A percentile compares a stretch with the other conserved stretches of the same genome.
Conservation (phyloP, 2,888 invertebrate genomes). For the Melangyna quadrimaculata region DNA sequence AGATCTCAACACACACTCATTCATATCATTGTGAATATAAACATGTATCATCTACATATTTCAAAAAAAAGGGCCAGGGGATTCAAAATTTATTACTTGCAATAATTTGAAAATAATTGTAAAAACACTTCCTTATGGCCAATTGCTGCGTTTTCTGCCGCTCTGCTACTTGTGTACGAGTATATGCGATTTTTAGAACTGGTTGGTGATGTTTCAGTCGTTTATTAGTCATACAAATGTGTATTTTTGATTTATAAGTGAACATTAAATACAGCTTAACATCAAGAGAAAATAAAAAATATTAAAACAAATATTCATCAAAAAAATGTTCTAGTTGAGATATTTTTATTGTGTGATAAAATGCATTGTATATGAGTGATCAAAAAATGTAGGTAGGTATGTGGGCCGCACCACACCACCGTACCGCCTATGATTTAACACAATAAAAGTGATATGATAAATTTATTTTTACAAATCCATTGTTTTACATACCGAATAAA, state of each 20-base stretch:
- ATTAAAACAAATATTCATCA: background rate
- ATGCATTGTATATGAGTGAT: conserved; percentile 34
- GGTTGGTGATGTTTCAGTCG: conserved; percentile 9
- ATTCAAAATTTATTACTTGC: conserved; percentile 55
- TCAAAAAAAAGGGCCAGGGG: background rate
- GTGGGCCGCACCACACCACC: too few relatives aligned
- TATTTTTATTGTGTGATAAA: conserved; percentile 33
- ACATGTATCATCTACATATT: background rate
- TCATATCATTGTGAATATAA: background rate
- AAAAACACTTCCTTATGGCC: conserved; percentile 67
- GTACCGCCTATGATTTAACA: background rate
- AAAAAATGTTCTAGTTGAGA: background rate
- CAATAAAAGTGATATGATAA: conserved; percentile 15
- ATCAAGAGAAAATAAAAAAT: background rate
- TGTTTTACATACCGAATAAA: conserved; percentile 5
- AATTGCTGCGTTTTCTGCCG: conserved; percentile 20
- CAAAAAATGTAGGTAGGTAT: background rate
- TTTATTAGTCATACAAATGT: conserved; percentile 38
- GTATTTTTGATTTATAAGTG: conserved; percentile 21
- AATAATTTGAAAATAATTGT: conserved; percentile 68
- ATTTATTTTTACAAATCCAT: conserved; percentile 41
- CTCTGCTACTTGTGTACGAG: background rate
- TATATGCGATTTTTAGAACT: conserved; percentile 6
- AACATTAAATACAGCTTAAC: background rate
- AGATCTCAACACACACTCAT: background rate